Conservation (phyloP, 2,888 invertebrate species). For the Nasonovia ribisnigri region DNA sequence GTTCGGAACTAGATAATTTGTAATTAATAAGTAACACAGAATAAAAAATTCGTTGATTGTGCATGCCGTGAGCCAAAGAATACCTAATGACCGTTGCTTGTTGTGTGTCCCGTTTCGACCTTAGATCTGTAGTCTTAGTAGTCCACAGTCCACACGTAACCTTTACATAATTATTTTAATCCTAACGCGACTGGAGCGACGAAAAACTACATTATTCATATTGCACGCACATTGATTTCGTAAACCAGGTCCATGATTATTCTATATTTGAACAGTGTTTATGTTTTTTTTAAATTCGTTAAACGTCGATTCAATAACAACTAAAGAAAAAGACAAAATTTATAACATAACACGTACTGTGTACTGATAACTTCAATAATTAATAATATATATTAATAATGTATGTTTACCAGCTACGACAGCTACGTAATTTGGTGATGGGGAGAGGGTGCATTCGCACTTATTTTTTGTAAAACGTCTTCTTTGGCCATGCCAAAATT, state of each 20-base stretch:
- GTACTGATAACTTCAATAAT: not conserved
- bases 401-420: not conserved
- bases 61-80: not conserved
- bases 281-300: not conserved
- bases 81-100: not conserved
- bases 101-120: not conserved
- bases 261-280: not conserved
- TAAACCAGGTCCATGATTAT: not conserved
- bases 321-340: not conserved
- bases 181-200: not conserved
- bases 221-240: not conserved
- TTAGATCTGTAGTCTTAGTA: not conserved
- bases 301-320: not conserved
- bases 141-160: not conserved
- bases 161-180: not conserved
- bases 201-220: not conserved
- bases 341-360: not conserved
- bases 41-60: not conserved
- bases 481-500: not conserved
- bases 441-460: not conserved
- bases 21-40: not conserved
- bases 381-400: not conserved
- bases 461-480: not conserved
- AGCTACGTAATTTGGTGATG: not conserved
- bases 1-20: not conserved